Evolutionary conservation across 1,140 invertebrate genomes (phyloP).

Genomic region (Tetraneura akinire): DNA sequence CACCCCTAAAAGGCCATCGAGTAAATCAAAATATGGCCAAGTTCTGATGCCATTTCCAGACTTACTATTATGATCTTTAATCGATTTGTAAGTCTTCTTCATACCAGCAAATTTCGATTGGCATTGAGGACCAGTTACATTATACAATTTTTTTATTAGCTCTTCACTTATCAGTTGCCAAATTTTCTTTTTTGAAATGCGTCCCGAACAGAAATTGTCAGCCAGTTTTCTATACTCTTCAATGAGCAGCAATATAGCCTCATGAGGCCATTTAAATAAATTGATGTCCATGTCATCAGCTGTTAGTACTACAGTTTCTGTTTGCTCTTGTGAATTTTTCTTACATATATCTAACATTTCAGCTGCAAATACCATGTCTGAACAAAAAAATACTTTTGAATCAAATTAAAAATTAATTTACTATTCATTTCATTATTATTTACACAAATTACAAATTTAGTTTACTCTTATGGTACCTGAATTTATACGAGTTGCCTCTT

Average conservation of each 20-base stretch:
- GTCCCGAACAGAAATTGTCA: background rate
- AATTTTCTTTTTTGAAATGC: background rate
- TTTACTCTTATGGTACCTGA: background rate
- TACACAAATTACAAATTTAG: background rate
- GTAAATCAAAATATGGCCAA: too few relatives aligned
- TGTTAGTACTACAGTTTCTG: too few relatives aligned
- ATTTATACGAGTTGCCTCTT: background rate
- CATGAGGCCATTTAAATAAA: slow-evolving; percentile 4
- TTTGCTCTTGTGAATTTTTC: too few relatives aligned
- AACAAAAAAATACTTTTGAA: background rate
- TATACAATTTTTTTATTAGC: background rate
- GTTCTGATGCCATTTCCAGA: too few relatives aligned
- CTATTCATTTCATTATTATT: too few relatives aligned
- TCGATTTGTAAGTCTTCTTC: too few relatives aligned
- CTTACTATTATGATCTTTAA: too few relatives aligned
- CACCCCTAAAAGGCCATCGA: too few relatives aligned
- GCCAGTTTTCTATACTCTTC: background rate
- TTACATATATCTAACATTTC: background rate
- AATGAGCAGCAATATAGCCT: background rate
- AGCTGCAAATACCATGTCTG: background rate
- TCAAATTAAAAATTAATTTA: background rate
- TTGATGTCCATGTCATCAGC: background rate
- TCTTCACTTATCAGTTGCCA: background rate
- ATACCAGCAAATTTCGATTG: too few relatives aligned
- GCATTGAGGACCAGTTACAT: slow-evolving; percentile 7